phyloP scores from a whole-genome alignment of 2,113 vertebrate species.

The Morphnarchus princeps region DNA sequence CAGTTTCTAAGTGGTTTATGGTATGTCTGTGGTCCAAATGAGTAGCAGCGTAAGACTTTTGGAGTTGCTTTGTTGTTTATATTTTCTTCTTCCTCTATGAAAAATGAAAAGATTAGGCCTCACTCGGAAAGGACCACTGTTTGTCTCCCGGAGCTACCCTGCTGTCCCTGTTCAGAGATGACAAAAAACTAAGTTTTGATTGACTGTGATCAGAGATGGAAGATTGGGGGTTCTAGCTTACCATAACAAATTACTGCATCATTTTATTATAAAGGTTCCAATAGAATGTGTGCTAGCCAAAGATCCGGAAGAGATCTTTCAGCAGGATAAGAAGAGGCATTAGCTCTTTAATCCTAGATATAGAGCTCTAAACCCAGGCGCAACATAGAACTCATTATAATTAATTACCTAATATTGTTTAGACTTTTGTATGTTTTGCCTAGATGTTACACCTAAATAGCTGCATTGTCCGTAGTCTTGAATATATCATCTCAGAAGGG shows the following conservation, averaged over 20 bases:
- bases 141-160: not conserved
- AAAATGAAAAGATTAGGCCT: not conserved
- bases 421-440: not conserved
- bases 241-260: not conserved
- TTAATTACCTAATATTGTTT: not conserved
- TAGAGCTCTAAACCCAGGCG: not conserved
- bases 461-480: not conserved
- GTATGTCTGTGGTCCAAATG: not conserved
- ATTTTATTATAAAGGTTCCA: not conserved
- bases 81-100: not conserved
- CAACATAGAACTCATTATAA: not conserved
- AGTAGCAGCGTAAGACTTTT: not conserved
- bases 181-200: not conserved
- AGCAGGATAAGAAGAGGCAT: not conserved
- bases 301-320: not conserved
- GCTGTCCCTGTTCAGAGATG: not conserved
- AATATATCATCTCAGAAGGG: not conserved
- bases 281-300: not conserved
- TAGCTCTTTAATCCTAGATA: not conserved
- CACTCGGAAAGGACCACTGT: not conserved
- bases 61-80: not conserved
- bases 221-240: too few species aligned
- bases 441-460: not conserved
- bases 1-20: not conserved
- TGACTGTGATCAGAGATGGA: not conserved